Base-by-base conservation (phyloP, 2,888 invertebrate species). In the Melieria picta region DNA sequence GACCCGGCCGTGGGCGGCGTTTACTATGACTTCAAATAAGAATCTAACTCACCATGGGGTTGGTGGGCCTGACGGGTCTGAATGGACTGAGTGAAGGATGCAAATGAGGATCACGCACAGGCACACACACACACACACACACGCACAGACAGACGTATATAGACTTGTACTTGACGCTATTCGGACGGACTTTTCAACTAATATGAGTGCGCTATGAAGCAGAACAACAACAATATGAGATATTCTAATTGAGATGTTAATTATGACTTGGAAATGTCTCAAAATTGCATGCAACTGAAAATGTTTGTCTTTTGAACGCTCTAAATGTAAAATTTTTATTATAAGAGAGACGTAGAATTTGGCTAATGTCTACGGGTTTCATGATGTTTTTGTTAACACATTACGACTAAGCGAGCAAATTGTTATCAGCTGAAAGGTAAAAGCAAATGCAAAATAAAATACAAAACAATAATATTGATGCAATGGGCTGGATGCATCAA, bases 1-100 rank as follows among this genome's bases (percentile, higher is more conserved):
- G 56, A 43, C n/a, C 48, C 3, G 48, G 47, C 57, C 47, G 70
- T 72, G 13, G 63, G 58, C 9, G 65, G 62, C 11, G 63, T 43
- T 46, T 75, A 71, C 43, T 75, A 73, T 58, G 73, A 73, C 7
- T 68, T 73, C 7, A 69, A 66, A 48, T 73, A 73, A 67, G 65
- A 62, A 13, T 52, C 50, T 13, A 13, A 43, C 4, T 13, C 1
- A 4, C 5, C 4, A 42, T 1, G 10, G 47, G 16, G 42, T 46
- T 30, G 30, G 9, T 46, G 55, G 57, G 45, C 45, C 45, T 43
- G 5, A 55, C 5, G 46, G 16, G 30, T 11, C 13, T 9, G 16
- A 46, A 13, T 16, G 7, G 13, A 50, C 10, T 48, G 5, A 16
- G 7, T 60, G 13, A 11, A 5, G 4, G 56, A 16, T 30, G 42